Conservation (phyloP, 1,140 invertebrate genomes). For the Drosophila kanapiae region DNA sequence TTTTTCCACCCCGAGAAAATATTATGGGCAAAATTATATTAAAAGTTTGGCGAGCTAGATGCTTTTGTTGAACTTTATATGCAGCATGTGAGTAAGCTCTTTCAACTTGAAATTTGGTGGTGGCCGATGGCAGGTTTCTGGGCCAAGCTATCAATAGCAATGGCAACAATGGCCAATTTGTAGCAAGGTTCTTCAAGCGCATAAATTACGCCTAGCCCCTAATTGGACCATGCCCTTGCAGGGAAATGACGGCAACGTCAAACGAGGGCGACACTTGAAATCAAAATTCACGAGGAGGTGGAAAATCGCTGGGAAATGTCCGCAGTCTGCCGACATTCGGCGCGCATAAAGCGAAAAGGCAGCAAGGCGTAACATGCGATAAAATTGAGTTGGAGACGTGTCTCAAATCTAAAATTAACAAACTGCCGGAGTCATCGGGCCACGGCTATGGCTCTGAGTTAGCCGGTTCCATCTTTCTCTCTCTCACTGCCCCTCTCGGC, state of each 20-base stretch:
- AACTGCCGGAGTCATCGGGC: conserved; percentile 54
- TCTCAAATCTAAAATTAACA: conserved; percentile 84
- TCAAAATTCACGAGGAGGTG: conserved; percentile 65
- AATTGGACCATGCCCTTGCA: conserved; percentile 65
- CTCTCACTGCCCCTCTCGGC: not conserved
- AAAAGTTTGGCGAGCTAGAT: conserved; percentile 60
- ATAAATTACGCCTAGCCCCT: conserved; percentile 76
- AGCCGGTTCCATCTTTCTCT: conserved; percentile 31
- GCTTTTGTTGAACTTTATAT: conserved; percentile 69
- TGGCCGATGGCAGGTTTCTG: not conserved
- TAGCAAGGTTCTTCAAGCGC: conserved; percentile 69
- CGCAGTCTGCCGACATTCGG: conserved; percentile 46
- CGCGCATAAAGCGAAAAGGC: conserved; percentile 69
- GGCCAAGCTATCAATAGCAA: conserved; percentile 64
- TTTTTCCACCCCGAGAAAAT: conserved; percentile 42
- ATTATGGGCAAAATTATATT: conserved; percentile 78
- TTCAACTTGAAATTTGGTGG: not conserved
- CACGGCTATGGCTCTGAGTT: conserved; percentile 38
- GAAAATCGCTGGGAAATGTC: conserved; percentile 15
- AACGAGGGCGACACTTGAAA: conserved; percentile 62
- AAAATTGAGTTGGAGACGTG: conserved; percentile 83
- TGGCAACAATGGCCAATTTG: conserved; percentile 78
- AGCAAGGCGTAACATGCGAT: conserved; percentile 84
- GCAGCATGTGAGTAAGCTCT: conserved; percentile 22
- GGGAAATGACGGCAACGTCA: conserved; percentile 54